Evolutionary conservation across 2,113 vertebrate species (phyloP).

Genomic region (Benitochromis conjunctus): DNA sequence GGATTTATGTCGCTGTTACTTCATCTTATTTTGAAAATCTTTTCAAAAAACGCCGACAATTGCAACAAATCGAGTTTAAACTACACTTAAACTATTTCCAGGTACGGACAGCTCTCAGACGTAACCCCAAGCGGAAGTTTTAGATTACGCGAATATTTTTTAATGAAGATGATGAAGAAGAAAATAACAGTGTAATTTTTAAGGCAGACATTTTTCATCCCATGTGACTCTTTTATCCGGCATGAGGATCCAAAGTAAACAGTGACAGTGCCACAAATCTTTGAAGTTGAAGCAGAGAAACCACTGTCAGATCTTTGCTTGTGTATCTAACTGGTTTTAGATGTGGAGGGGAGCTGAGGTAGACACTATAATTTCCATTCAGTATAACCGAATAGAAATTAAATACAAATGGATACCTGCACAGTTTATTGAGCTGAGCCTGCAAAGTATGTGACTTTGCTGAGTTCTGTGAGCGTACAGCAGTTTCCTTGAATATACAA

Average conservation of each 20-base stretch:
- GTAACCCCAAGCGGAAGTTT: background rate
- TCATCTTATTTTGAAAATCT: background rate
- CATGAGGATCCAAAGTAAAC: background rate
- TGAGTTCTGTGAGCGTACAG: background rate
- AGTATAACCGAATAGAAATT: background rate
- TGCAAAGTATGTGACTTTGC: background rate
- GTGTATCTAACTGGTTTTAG: background rate
- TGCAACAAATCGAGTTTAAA: background rate
- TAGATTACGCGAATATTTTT: background rate
- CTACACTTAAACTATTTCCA: background rate
- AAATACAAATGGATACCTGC: background rate
- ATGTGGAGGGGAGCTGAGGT: background rate
- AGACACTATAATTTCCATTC: too few species aligned
- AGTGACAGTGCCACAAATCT: background rate
- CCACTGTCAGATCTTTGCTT: background rate
- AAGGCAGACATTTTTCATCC: background rate
- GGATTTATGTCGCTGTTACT: background rate
- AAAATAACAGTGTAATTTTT: background rate
- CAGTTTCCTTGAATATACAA: background rate
- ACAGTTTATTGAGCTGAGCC: background rate
- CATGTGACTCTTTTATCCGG: background rate
- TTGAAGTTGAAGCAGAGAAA: background rate
- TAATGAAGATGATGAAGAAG: background rate
- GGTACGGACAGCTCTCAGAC: background rate
- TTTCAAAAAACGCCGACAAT: background rate